A percentile compares a stretch with the other conserved stretches of the same genome.
Conservation (phyloP, 2,888 invertebrate species). For the Noctua comes region DNA sequence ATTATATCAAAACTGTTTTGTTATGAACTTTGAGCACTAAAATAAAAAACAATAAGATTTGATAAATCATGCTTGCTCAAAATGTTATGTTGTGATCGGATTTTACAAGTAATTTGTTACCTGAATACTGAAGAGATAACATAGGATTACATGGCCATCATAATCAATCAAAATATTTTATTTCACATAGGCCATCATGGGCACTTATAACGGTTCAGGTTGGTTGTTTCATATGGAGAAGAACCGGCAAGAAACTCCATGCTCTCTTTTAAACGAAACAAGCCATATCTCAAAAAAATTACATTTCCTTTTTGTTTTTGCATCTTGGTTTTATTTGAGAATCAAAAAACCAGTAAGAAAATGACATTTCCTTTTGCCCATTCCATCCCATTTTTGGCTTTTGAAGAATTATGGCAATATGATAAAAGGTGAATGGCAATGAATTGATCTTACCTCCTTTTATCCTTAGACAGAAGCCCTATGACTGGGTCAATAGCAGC, state of each 20-base stretch:
- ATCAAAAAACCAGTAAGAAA: background rate
- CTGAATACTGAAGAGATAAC: background rate
- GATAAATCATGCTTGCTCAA: background rate
- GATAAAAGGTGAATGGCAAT: background rate
- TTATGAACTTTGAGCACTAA: background rate
- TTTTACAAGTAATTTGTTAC: background rate
- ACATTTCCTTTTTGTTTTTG: background rate
- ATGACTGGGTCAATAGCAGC: constrained; percentile 98
- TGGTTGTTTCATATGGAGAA: no score
- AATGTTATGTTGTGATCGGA: background rate
- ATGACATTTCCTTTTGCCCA: no score
- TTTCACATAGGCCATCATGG: no score
- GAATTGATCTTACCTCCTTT: constrained; percentile 90
- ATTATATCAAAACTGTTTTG: background rate
- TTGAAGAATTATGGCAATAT: background rate
- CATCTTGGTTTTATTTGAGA: background rate
- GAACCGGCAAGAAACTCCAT: no score
- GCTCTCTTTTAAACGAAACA: background rate
- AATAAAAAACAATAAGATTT: background rate
- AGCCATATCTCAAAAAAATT: background rate
- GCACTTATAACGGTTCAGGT: no score
- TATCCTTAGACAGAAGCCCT: constrained; percentile 96
- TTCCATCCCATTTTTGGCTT: no score
- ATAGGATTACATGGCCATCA: background rate
- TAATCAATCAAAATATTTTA: no score